Evolutionary conservation across 2,797 vertebrate genomes (phyloP).

Genomic region (Spheniscus humboldti): DNA sequence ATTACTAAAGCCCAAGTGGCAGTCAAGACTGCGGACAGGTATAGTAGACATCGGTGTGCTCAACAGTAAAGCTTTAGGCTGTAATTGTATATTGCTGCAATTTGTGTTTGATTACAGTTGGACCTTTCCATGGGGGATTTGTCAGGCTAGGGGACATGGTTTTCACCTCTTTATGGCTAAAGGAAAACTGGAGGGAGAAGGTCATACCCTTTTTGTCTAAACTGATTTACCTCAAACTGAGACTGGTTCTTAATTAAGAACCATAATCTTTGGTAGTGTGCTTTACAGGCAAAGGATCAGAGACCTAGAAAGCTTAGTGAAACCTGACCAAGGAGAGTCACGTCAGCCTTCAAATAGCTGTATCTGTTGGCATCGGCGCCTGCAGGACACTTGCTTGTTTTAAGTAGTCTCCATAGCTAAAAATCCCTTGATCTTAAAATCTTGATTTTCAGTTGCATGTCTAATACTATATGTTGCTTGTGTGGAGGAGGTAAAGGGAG

Average conservation of each 20-base stretch:
- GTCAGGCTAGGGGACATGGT: not conserved
- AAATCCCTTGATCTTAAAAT: not conserved
- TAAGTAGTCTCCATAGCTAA: not conserved
- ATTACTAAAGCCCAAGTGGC: slow-evolving; percentile 93
- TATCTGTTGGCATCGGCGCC: not conserved
- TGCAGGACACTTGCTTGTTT: not conserved
- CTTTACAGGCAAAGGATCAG: not conserved
- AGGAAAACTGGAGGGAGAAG: not conserved
- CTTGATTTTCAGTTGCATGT: not conserved
- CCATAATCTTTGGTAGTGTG: not conserved
- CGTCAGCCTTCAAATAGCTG: not conserved
- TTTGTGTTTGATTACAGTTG: fast-evolving
- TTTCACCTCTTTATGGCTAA: not conserved
- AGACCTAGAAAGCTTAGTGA: not conserved
- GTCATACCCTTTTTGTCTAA: not conserved
- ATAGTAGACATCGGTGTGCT: not conserved
- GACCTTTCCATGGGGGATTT: not conserved
- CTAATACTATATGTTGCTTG: not conserved
- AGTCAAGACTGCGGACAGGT: slow-evolving; percentile 91
- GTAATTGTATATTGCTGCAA: fast-evolving
- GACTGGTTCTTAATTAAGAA: not conserved
- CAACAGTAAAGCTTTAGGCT: fast-evolving
- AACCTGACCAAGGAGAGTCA: not conserved
- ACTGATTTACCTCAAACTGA: not conserved
- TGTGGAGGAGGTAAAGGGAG: not conserved